Base-by-base conservation (phyloP, 2,113 vertebrate species). In the Promerops cafer region DNA sequence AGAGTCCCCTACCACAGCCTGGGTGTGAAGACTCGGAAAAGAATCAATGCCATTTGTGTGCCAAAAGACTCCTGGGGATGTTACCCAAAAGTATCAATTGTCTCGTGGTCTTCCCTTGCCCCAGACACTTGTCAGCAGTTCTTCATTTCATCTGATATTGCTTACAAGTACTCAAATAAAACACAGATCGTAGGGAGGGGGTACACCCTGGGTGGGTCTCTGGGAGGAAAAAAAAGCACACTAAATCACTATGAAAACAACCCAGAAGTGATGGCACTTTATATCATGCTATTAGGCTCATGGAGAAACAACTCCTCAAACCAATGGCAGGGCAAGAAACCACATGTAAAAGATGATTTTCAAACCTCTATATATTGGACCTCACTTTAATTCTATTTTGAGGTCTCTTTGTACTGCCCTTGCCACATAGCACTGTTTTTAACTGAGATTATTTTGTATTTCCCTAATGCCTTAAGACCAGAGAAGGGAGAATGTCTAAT, bases 71-170 rank as follows among this genome's bases (percentile, higher is more conserved):
- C n/a, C 17, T 0, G 2, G 30, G 31, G 90, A 80, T 70, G 63
- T 70, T 74, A 86, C 61, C 64, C 69, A 84, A 94, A 83, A 1
- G 1, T 78, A 82, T 57, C 15, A 80, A 75, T 68, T 65, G 35
- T 66, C 75, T 88, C 0, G 0, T 81, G 63, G 59, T 72, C 90
- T 92, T 54, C 56, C 42, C 40, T 79, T 72, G 74, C 45, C 66
- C 76, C 91, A 94, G 82, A 92, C 61, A 49, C 77, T 93, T 90
- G 66, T 82, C 94, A 97, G 92, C 91, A 93, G 61, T 82, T 91
- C 71, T 90, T 72, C 18, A 45, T 87, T 76, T 79, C 54, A 76
- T 75, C 70, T 81, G 79, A 93, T 87, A 53, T 47, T 65, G 66
- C 84, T 72, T 87, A 88, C 45, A 89, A 44, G 56, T 44, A 63